These are phyloP conservation scores for Cheirogaleus medius DNA, from an alignment of 2,113 vertebrate genomes.

Conservation along the genomic window DNA sequence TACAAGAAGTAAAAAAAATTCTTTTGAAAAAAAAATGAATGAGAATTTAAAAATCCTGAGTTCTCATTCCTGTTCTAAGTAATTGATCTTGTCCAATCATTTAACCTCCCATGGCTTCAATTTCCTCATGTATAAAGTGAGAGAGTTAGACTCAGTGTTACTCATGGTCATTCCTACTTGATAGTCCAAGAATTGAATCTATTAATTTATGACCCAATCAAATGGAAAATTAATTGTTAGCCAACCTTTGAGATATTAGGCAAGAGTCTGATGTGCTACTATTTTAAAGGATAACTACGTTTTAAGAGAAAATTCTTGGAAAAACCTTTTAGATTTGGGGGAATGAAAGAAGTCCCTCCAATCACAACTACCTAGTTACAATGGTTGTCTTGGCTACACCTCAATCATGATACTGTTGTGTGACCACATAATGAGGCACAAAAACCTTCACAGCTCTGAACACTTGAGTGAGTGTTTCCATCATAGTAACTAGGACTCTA, in stretches of 20 bases:
- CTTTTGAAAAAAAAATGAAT: background rate
- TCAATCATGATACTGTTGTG: background rate
- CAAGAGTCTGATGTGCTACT: background rate
- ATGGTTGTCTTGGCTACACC: background rate
- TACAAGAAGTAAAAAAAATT: background rate
- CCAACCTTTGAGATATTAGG: background rate
- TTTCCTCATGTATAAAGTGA: background rate
- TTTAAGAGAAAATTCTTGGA: background rate
- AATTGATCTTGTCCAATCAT: background rate
- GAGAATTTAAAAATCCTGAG: background rate
- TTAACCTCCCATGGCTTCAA: background rate
- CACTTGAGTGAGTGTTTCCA: background rate
- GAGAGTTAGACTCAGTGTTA: background rate
- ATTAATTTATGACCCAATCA: background rate
- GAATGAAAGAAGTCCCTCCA: background rate
- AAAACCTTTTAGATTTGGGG: background rate
- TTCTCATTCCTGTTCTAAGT: background rate
- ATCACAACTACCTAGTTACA: background rate
- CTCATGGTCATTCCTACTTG: background rate
- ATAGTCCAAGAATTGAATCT: background rate
- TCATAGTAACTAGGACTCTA: background rate
- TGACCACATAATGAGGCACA: background rate
- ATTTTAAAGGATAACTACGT: background rate
- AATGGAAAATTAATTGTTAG: background rate
- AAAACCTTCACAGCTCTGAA: background rate